Conservation (phyloP, 2,888 invertebrate species). For the Tridacna gigas region DNA sequence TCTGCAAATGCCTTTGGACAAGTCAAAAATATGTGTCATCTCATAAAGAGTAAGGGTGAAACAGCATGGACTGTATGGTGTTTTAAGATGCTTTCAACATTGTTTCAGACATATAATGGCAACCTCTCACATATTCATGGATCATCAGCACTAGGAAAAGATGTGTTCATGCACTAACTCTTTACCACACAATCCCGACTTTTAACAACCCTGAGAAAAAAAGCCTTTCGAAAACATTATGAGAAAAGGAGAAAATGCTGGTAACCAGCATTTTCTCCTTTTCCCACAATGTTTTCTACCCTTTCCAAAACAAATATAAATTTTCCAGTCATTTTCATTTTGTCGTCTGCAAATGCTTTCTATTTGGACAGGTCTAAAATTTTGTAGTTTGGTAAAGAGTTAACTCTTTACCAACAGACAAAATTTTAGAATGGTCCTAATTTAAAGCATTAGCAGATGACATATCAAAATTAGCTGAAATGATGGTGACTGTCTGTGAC, state of each 20-base stretch:
- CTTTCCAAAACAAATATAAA: neutral
- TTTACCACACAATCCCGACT: no score
- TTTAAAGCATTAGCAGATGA: neutral
- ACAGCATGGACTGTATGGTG: no score
- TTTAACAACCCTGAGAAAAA: no score
- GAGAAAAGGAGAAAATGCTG: neutral
- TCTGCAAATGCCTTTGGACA: no score
- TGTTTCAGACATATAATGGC: no score
- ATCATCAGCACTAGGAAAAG: no score
- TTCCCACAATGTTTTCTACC: conserved; percentile 5
- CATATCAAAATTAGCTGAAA: neutral
- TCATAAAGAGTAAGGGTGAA: no score
- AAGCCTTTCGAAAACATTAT: neutral
- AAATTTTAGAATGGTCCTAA: neutral
- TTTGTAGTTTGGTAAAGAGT: neutral
- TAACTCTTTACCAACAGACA: neutral
- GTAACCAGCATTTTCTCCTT: neutral
- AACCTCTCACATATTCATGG: no score
- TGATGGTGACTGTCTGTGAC: neutral
- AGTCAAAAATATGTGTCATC: no score
- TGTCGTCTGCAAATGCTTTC: neutral
- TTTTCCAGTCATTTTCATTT: neutral
- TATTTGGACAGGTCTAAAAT: neutral
- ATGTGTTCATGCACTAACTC: no score
- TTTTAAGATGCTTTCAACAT: no score